These are phyloP conservation scores for Mastigias papua DNA, from an alignment of 30 jellyfish, hydroid and myxozoan genomes.

Conservation along the genomic window DNA sequence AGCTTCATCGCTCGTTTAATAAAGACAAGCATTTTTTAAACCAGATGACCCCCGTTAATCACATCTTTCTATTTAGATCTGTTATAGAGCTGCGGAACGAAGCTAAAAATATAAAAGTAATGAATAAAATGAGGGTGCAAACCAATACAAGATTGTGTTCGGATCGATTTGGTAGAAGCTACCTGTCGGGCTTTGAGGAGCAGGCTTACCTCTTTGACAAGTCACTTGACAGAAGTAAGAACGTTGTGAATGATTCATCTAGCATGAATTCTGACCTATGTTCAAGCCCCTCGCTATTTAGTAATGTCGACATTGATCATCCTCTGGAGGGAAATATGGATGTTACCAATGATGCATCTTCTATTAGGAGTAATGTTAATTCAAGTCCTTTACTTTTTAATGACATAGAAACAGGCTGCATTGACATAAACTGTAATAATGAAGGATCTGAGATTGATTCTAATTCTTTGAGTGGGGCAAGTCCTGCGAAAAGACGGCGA, in stretches of 20 bases:
- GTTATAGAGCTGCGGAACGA: not conserved
- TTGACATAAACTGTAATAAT: not conserved
- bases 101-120: not conserved
- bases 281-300: not conserved
- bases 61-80: not conserved
- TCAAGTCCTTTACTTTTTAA: too few relatives aligned
- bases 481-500: not conserved
- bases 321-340: too few relatives aligned
- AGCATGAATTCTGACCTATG: not conserved
- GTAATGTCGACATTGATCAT: too few relatives aligned
- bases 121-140: not conserved
- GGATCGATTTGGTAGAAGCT: not conserved
- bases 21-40: not conserved
- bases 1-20: constrained; percentile 18
- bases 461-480: too few relatives aligned
- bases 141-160: not conserved
- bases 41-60: constrained; percentile 10
- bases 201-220: not conserved
- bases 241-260: not conserved
- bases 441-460: too few relatives aligned
- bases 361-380: too few relatives aligned
- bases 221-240: not conserved
- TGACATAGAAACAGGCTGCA: too few relatives aligned
- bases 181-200: not conserved
- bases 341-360: too few relatives aligned